phyloP scores from a whole-genome alignment of 2,888 invertebrate genomes.

The Zaprionus bogoriensis region DNA sequence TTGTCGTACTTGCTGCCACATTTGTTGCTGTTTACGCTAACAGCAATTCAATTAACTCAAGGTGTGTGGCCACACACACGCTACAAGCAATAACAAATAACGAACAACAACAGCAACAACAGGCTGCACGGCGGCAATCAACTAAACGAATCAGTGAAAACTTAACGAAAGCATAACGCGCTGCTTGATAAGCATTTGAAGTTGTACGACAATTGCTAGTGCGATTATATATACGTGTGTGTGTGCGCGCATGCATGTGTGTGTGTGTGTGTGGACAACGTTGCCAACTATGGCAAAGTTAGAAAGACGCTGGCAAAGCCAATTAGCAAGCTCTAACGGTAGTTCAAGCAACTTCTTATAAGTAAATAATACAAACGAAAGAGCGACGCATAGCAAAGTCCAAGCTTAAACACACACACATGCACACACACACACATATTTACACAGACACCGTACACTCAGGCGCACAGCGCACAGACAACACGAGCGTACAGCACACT shows the following conservation, averaged over 20 bases:
- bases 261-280: slow-evolving; percentile 17
- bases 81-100: slow-evolving; percentile 42
- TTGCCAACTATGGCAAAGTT: slow-evolving; percentile 48
- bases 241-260: background rate
- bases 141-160: slow-evolving; percentile 34
- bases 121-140: slow-evolving; percentile 45
- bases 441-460: background rate
- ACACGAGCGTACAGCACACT: slow-evolving; percentile 14
- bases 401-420: slow-evolving; percentile 29
- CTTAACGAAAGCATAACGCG: slow-evolving; percentile 38
- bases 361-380: slow-evolving; percentile 52
- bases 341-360: slow-evolving; percentile 68
- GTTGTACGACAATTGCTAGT: slow-evolving; percentile 8
- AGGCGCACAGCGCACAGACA: background rate
- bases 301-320: slow-evolving; percentile 53
- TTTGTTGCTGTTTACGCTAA: slow-evolving; percentile 18
- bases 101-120: slow-evolving; percentile 49
- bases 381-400: slow-evolving; percentile 39
- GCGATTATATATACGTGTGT: background rate
- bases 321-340: slow-evolving; percentile 66
- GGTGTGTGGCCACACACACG: slow-evolving; percentile 36
- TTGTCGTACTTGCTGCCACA: background rate
- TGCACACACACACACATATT: background rate
- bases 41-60: slow-evolving; percentile 55
- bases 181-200: slow-evolving; percentile 37